These are phyloP conservation scores for Achroia grisella DNA, from an alignment of 1,140 invertebrate species.

Conservation along the genomic window DNA sequence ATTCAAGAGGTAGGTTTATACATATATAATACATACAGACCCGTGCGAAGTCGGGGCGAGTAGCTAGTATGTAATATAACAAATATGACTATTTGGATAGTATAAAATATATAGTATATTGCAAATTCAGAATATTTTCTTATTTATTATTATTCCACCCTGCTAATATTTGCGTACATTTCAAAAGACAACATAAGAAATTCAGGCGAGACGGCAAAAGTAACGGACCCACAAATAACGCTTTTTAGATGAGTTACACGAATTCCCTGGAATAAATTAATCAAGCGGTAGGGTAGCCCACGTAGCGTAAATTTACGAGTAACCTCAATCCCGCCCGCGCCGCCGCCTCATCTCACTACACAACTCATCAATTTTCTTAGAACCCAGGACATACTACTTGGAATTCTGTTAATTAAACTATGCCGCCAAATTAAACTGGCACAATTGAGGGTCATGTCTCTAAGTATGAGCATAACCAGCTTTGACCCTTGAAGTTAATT, in stretches of 20 bases:
- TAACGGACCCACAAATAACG: conserved; percentile 8
- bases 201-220: conserved; percentile 6
- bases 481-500: no score
- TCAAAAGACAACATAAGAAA: conserved; percentile 1
- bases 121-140: no score
- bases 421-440: conserved; percentile 54
- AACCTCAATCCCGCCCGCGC: conserved; percentile 20
- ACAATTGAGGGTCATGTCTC: conserved; percentile 3
- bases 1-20: no score
- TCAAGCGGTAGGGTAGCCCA: conserved; percentile 38
- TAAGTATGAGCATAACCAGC: conserved; percentile 13
- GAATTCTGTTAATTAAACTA: conserved; percentile 68
- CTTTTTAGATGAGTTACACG: conserved; percentile 32
- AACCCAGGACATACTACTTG: conserved; percentile 56
- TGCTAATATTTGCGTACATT: not conserved
- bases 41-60: no score
- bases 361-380: conserved; percentile 64
- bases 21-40: no score
- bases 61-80: no score
- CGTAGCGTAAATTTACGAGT: conserved; percentile 53
- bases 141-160: no score
- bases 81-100: no score
- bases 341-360: conserved; percentile 26
- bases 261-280: conserved; percentile 47
- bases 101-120: no score